Evolutionary conservation across 2,888 invertebrate species (phyloP).

Genomic region (Eristalinus sepulchralis): DNA sequence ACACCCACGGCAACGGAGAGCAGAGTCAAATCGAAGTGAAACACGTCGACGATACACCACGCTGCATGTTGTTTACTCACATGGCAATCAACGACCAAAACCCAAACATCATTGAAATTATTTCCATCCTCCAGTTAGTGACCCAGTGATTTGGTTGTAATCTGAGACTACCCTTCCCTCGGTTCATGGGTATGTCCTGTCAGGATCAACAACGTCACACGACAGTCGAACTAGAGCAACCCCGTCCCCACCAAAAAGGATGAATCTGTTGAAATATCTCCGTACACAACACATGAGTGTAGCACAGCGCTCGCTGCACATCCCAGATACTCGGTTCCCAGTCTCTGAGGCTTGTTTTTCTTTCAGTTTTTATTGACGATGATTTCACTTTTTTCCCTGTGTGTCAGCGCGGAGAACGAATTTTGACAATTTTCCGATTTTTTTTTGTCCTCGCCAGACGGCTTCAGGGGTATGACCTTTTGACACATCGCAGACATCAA

Average conservation of each 20-base stretch:
- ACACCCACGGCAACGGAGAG: slow-evolving; percentile 15
- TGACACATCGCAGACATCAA: slow-evolving; percentile 51
- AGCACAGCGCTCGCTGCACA: not conserved
- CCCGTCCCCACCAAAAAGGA: slow-evolving; percentile 19
- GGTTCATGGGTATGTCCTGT: slow-evolving; percentile 37
- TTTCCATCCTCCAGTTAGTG: slow-evolving; percentile 15
- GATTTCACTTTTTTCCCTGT: slow-evolving; percentile 31
- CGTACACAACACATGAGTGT: slow-evolving; percentile 65
- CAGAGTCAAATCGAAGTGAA: slow-evolving; percentile 6
- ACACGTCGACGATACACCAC: slow-evolving; percentile 34
- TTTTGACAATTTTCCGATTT: slow-evolving; percentile 57
- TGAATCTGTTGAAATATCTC: slow-evolving; percentile 67
- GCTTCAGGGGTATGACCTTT: slow-evolving; percentile 41
- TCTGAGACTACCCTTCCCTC: slow-evolving; percentile 36
- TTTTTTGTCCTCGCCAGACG: not conserved
- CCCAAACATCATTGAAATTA: slow-evolving; percentile 58
- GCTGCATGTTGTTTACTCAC: slow-evolving; percentile 64
- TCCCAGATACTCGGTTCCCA: slow-evolving; percentile 49
- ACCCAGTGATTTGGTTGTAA: slow-evolving; percentile 56
- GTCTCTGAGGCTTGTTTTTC: not conserved
- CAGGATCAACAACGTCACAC: slow-evolving; percentile 47
- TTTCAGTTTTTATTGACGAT: slow-evolving; percentile 25
- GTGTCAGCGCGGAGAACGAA: slow-evolving; percentile 38
- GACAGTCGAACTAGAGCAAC: slow-evolving; percentile 39
- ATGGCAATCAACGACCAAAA: slow-evolving; percentile 68